Evolutionary conservation across 2,113 vertebrate genomes (phyloP), one percentile per base, ranked within the genome.

Genomic region (Theristicus caerulescens): DNA sequence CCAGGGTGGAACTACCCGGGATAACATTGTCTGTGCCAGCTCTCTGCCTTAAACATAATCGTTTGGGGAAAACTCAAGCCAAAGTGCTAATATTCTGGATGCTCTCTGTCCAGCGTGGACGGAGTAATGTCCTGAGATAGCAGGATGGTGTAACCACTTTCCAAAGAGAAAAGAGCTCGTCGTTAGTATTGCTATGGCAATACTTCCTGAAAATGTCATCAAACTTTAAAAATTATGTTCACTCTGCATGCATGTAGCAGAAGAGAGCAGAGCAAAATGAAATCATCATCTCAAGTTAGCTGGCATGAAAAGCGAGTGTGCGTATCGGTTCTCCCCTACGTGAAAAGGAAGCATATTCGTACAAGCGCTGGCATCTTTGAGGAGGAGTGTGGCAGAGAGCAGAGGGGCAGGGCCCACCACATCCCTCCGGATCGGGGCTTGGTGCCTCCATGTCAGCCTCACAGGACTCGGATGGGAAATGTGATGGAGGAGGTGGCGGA

Each of bases 321-420:
- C 20, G 26, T 46, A 16, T 42, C 0, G 0, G 38, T 20, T 59
- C 51, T 82, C 6, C 55, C 26, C 21, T 27, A 11, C 7, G 1
- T 20, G 38, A 51, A 67, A 79, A 82, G 65, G 11, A 16, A 82
- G 27, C 0, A 0, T 38, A 40, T 14, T 49, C 1, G 6, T 51
- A 44, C 7, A 36, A 58, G 70, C 3, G 1, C 47, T 36, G 51
- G 27, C 8, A 22, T 40, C 55, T 61, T 25, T 40, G 74, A 85
- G 54, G 51, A 67, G 69, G 21, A 72, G 26, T 21, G 1, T 0
- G 46, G 61, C 74, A 71, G 74, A 0, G 16, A 74, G 55, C 0
- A 3, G 24, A 92, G 82, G 24, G 47, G 52, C 86, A 90, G 52
- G 36, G 42, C 66, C 65, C 38, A 61, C 78, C 26, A 6, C 0